Conservation (phyloP, 1,140 invertebrate genomes). For the Pseudachorutes palmiensis region DNA sequence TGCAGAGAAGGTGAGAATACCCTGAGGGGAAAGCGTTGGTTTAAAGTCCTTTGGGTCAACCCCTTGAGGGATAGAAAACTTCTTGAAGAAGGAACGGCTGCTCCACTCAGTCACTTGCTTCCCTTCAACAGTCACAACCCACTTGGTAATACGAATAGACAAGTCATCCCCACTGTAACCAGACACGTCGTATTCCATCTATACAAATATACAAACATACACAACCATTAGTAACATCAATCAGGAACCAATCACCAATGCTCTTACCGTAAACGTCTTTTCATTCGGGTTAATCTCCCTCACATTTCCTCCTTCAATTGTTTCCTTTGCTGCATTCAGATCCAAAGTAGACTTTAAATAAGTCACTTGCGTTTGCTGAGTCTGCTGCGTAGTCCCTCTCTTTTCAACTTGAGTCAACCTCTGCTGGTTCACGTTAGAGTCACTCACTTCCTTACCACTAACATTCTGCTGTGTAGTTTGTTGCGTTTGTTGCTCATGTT, state of each 20-base stretch:
- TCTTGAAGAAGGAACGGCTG: background rate
- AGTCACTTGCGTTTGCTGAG: background rate
- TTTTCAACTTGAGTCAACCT: background rate
- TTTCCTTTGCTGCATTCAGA: conserved; percentile 2
- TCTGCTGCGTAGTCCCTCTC: background rate
- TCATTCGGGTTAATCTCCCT: background rate
- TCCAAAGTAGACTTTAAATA: background rate
- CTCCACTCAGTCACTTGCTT: background rate
- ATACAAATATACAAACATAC: background rate
- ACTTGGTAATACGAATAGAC: background rate
- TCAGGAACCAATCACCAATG: background rate
- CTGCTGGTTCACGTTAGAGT: too few relatives aligned
- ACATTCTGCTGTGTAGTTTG: background rate
- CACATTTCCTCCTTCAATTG: background rate
- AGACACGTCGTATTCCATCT: conserved; percentile 4
- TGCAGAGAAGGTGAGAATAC: conserved; percentile 5
- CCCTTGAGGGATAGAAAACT: background rate
- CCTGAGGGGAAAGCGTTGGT: background rate
- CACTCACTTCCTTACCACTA: too few relatives aligned
- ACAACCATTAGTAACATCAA: too few relatives aligned
- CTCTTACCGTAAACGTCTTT: background rate
- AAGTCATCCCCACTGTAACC: background rate
- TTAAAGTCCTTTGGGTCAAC: background rate
- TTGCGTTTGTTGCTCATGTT: too few relatives aligned
- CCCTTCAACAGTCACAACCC: background rate